Percentiles rank a stretch among this genome's conserved stretches.
Conservation (phyloP, 2,113 vertebrate genomes). For the Lucifuga dentata region DNA sequence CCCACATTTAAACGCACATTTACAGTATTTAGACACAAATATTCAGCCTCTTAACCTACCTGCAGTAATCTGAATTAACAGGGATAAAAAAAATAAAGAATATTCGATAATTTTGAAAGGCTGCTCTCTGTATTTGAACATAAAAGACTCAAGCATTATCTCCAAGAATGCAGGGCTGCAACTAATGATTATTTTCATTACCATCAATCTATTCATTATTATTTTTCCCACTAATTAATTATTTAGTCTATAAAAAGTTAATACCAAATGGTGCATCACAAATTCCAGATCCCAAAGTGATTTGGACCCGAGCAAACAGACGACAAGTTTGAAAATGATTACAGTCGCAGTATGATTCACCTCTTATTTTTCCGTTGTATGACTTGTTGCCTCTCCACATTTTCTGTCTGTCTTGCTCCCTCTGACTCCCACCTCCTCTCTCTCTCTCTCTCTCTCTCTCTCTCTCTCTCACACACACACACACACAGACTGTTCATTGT, state of each 20-base stretch:
- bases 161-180: conserved; percentile 28
- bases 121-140: not conserved
- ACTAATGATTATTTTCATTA: no score
- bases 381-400: not conserved
- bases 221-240: no score
- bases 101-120: conserved; percentile 14
- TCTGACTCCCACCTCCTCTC: conserved; percentile 1
- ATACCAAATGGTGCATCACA: no score
- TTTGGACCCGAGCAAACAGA: no score
- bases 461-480: not conserved
- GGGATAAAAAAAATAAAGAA: conserved; percentile 5
- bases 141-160: conserved; percentile 19
- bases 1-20: conserved; percentile 12
- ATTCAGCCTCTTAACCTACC: conserved; percentile 5
- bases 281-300: no score
- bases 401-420: not conserved
- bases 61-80: not conserved
- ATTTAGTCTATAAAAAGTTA: no score
- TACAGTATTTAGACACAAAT: not conserved
- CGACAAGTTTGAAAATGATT: no score
- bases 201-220: no score
- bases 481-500: conserved; percentile 4
- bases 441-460: not conserved
- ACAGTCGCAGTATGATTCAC: no score
- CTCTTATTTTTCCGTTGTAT: no score